Base-by-base conservation (phyloP, 2,113 vertebrate species). In the Silurus meridionalis region DNA sequence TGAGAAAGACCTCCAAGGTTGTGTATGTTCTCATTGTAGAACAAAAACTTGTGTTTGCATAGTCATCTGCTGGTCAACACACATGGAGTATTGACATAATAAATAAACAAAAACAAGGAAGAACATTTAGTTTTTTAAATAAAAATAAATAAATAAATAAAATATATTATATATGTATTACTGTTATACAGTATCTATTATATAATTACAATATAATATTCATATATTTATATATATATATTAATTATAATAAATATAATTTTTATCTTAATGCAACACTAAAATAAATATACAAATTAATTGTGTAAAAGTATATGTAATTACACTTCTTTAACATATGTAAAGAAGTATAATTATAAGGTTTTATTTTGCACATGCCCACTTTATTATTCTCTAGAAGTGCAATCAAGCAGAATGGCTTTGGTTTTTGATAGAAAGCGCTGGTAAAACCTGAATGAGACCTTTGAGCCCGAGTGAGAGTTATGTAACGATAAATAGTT, bases 401-500 rank as follows among this genome's bases (percentile, higher is more conserved):
- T 15, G 8, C 8, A 10, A 37, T 58, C 9, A 37, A 10, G 46
- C 8, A 8, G 6, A 28, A 19, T 21, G 5, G 5, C 23, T 9
- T 48, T 61, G 28, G 0, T 21, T 8, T 60, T 60, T 21, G 57
- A 80, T 80, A 48, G 61, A 58, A 25, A 14, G 52, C 4, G 13
- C 0, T n/a, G 2, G 5, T 77, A 52, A 25, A 3, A 25, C 6
- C 23, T 1, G 52, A 28, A 23, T 15, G 74, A 60, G 58, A 80
- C 78, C 60, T 60, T 80, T 48, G 78, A 61, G 61, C 78, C 57
- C 5, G 17, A 3, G 0, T 11, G 28, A 61, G 57, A 48, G 61
- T 79, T 72, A 46, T 25, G 85, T 78, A 25, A 80, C 21, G 46
- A 25, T 37, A 63, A 82, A 55, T 10, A 72, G 74, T 84, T 79